phyloP scores from a whole-genome alignment of 2,113 vertebrate species.

The Urocynchramus pylzowi region DNA sequence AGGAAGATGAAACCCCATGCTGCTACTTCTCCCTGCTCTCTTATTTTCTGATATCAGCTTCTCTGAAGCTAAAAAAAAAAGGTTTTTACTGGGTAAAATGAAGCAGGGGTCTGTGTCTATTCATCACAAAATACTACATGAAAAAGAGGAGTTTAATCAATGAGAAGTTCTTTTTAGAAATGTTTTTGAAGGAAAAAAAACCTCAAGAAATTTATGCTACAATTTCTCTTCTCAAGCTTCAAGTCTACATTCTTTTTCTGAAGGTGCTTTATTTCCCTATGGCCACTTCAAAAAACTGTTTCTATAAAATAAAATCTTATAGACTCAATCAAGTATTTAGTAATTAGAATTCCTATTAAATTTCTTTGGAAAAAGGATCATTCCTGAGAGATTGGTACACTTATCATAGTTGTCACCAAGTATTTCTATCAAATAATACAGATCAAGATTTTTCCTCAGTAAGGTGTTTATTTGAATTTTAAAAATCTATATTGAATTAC shows the following conservation, averaged over 20 bases:
- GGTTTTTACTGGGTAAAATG: background rate
- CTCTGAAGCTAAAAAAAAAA: background rate
- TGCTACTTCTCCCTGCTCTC: background rate
- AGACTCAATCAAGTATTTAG: background rate
- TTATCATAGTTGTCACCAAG: background rate
- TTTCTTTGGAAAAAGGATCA: background rate
- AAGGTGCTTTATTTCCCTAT: background rate
- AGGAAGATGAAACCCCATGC: background rate
- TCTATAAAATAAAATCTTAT: background rate
- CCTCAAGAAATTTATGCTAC: background rate
- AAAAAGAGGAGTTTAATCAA: background rate
- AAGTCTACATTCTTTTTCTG: background rate
- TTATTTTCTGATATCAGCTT: background rate
- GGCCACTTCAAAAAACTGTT: background rate
- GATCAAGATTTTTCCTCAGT: background rate
- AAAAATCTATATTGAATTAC: background rate
- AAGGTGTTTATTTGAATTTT: background rate
- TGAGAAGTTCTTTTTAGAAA: background rate
- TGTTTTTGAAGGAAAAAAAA: background rate
- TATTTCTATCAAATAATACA: background rate
- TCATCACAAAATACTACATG: background rate
- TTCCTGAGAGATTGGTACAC: background rate
- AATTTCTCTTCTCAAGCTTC: background rate
- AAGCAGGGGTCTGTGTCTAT: background rate
- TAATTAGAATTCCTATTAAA: background rate